A percentile compares a stretch with the other conserved stretches of the same genome.
phyloP scores from a whole-genome alignment of 2,797 vertebrate genomes.

The Nasua narica region DNA sequence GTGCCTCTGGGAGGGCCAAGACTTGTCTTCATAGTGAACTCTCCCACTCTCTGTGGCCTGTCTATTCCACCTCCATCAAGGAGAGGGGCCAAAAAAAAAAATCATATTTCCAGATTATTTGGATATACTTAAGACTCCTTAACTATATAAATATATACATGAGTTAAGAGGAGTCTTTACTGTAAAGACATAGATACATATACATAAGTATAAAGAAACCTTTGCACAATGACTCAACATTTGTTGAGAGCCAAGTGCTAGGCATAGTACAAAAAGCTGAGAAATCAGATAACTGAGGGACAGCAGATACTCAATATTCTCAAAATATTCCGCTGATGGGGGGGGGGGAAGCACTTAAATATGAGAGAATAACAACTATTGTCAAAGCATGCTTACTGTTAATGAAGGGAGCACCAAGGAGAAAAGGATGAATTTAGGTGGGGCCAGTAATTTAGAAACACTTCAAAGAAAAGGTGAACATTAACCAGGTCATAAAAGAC shows the following conservation, averaged over 20 bases:
- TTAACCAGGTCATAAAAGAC: constrained; percentile 18
- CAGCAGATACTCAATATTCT: background rate
- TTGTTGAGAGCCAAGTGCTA: background rate
- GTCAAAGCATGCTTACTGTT: background rate
- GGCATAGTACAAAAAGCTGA: background rate
- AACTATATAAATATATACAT: background rate
- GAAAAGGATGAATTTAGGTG: background rate
- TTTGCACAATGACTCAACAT: background rate
- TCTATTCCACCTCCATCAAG: background rate
- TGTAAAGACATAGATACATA: background rate
- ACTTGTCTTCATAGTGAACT: background rate
- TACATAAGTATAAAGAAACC: background rate
- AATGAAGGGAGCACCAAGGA: background rate
- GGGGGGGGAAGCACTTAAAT: background rate
- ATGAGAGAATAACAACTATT: background rate
- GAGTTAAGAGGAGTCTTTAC: background rate
- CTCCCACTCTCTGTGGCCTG: background rate
- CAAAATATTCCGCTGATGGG: background rate
- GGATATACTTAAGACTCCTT: background rate
- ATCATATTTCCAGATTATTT: background rate
- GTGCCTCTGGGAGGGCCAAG: background rate
- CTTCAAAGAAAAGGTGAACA: constrained; percentile 3
- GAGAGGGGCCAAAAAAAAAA: background rate
- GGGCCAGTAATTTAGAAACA: background rate
- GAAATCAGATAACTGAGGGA: background rate